phyloP scores from a whole-genome alignment of 2,797 vertebrate species.

The Gallinago nigripennis region DNA sequence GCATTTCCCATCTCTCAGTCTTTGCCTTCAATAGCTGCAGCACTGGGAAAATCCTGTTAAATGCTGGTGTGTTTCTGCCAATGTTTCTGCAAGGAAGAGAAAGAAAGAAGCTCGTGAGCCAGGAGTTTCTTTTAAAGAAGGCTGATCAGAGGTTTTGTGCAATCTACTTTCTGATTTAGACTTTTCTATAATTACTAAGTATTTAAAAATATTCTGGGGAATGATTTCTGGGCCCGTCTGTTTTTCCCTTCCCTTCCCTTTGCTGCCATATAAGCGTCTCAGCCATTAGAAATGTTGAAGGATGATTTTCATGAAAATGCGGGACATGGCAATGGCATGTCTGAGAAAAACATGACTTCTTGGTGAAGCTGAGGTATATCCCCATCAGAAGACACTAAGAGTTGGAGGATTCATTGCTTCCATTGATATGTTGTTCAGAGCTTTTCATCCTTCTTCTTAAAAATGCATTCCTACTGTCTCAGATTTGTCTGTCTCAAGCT shows the following conservation, averaged over 20 bases:
- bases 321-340: background rate
- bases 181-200: background rate
- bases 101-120: background rate
- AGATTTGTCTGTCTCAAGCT: background rate
- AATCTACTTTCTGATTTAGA: background rate
- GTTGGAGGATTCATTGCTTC: background rate
- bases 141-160: background rate
- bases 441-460: background rate
- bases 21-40: background rate
- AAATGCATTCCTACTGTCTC: background rate
- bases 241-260: background rate
- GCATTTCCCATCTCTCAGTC: background rate
- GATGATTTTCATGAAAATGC: background rate
- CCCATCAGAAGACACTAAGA: background rate
- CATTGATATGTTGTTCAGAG: background rate
- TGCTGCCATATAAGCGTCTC: background rate
- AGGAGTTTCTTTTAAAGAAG: background rate
- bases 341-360: background rate
- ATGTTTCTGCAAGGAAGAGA: background rate
- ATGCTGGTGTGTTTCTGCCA: background rate
- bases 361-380: background rate
- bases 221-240: background rate
- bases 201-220: conserved; percentile 14
- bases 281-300: background rate
- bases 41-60: background rate